Percentiles rank a stretch among this genome's conserved stretches.
phyloP scores from a whole-genome alignment of 2,797 vertebrate species.

The Neopelma chrysocephalum region DNA sequence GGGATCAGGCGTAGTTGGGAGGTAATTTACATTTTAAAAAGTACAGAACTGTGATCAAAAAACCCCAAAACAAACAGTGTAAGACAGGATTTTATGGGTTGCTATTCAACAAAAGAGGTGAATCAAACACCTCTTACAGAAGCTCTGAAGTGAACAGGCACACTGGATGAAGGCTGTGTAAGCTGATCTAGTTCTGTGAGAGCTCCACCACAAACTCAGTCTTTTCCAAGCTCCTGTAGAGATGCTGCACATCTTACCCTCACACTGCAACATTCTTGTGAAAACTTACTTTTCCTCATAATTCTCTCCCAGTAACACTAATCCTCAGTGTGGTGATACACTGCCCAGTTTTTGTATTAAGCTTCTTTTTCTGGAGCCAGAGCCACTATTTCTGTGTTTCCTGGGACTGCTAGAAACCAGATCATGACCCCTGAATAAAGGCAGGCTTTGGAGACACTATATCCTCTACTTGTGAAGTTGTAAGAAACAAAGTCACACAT shows the following conservation, averaged over 20 bases:
- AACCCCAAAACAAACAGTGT: rapidly evolving
- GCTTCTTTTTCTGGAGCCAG: background rate
- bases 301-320: background rate
- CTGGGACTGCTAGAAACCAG: background rate
- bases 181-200: background rate
- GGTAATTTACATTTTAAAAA: background rate
- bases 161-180: background rate
- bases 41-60: background rate
- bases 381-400: background rate
- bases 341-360: background rate
- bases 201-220: background rate
- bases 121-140: background rate
- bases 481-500: background rate
- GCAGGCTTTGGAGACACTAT: background rate
- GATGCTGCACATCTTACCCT: background rate
- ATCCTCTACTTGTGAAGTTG: background rate
- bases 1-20: rapidly evolving
- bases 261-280: background rate
- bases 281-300: background rate
- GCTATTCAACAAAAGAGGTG: background rate
- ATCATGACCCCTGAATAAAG: background rate
- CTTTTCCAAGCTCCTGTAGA: background rate
- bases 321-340: background rate
- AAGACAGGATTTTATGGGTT: background rate
- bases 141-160: background rate